Base-by-base conservation (phyloP, 2,113 vertebrate species). In the Proterorhinus semilunaris region DNA sequence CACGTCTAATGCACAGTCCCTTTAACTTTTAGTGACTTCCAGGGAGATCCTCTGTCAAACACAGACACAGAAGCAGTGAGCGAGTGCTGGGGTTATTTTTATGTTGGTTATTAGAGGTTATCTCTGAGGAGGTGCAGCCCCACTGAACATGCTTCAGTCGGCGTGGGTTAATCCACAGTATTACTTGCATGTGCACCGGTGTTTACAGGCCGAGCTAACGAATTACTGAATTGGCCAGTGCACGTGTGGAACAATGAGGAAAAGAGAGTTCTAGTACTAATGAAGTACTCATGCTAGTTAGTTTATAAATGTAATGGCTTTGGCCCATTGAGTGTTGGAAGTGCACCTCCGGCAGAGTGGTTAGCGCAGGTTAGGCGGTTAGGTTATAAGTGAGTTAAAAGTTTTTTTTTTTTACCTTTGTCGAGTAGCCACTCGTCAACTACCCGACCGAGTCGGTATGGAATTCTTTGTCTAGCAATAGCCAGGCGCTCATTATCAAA, bases 401-500 rank as follows among this genome's bases (percentile, higher is more conserved):
- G 88, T 86, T 94, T 92, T 95, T 36, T 36, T 36, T 36, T 95
- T 91, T 98, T 98, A 97, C 96, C 96, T 98, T 98, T 98, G 94
- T 98, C 96, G 93, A 97, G 95, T 95, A 98, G 96, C 96, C 96
- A 98, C 88, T 98, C 96, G 93, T 98, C 96, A 94, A 98, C 96
- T 96, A 97, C 96, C 93, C 96, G 95, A 95, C 96, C 96, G 86
- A 97, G 95, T 92, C 96, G 95, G 93, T 95, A 98, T 93, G 96
- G 96, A 92, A 98, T 98, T 96, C 96, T 95, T 94, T 96, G 96
- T 94, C 96, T 96, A 95, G 96, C 96, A 95, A 98, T 96, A 94
- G 95, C 94, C 96, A 98, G 95, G 91, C 96, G 95, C 84, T 98
- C 96, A 94, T 94, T 95, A 96, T 98, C 96, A 96, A 93, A 95